These are phyloP conservation scores for Tortrix viridana DNA, from an alignment of 2,888 invertebrate species.

Conservation along the genomic window DNA sequence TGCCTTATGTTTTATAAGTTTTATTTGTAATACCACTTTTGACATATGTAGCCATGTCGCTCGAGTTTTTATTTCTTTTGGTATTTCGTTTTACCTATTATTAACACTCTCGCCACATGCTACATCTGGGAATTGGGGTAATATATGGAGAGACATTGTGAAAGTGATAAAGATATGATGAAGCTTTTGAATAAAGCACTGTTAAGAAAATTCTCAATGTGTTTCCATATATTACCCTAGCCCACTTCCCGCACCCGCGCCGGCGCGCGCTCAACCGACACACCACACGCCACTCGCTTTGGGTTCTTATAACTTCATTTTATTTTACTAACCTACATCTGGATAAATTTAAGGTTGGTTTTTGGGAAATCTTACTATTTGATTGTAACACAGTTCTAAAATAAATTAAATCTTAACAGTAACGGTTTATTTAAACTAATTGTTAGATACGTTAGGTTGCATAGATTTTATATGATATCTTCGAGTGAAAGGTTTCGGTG, in stretches of 20 bases:
- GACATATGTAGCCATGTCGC: slow-evolving; percentile 85
- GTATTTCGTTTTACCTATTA: slow-evolving; percentile 70
- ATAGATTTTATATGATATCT: slow-evolving; percentile 1
- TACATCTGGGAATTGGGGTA: slow-evolving; percentile 87
- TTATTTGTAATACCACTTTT: slow-evolving; percentile 85
- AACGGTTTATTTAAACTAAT: no score
- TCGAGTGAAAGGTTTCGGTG: slow-evolving; percentile 28
- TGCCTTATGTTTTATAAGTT: slow-evolving; percentile 82
- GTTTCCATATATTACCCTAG: slow-evolving; percentile 85
- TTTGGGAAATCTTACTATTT: neutral
- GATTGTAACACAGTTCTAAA: neutral
- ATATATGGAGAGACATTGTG: slow-evolving; percentile 88
- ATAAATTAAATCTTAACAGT: no score
- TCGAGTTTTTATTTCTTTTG: slow-evolving; percentile 72
- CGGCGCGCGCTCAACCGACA: slow-evolving; percentile 44
- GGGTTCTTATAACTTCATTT: slow-evolving; percentile 20
- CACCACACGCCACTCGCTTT: slow-evolving; percentile 38
- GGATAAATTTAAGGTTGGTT: neutral
- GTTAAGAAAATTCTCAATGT: slow-evolving; percentile 87
- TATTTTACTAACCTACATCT: slow-evolving; percentile 16
- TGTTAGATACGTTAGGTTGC: neutral
- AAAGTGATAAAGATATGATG: slow-evolving; percentile 85
- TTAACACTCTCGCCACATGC: slow-evolving; percentile 80
- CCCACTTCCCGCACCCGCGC: slow-evolving; percentile 59
- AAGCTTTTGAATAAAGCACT: slow-evolving; percentile 88